Evolutionary conservation across 1,140 invertebrate species (phyloP).

Genomic region (Cardiocondyla obscurior): DNA sequence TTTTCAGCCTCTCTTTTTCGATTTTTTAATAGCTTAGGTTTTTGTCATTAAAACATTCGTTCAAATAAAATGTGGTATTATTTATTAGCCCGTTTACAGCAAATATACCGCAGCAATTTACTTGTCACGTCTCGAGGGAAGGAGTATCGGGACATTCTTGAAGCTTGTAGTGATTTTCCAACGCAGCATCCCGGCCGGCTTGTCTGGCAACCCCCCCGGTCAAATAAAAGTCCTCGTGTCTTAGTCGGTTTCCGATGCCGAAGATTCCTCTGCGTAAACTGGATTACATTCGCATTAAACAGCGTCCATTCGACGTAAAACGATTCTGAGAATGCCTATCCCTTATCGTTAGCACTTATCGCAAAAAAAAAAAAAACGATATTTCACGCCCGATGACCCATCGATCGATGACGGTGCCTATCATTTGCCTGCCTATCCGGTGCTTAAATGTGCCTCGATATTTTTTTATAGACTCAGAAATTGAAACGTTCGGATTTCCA

Average conservation of each 20-base stretch:
- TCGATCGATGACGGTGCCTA: background rate
- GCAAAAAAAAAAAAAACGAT: background rate
- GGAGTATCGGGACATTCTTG: conserved; percentile 36
- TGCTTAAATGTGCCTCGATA: background rate
- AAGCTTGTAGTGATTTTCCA: conserved; percentile 6
- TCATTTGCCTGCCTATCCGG: background rate
- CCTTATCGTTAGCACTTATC: background rate
- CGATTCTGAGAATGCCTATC: conserved; percentile 48
- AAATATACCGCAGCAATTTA: background rate
- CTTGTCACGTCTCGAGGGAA: background rate
- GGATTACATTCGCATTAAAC: background rate
- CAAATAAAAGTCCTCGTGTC: conserved; percentile 87
- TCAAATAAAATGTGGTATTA: background rate
- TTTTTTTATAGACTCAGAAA: background rate
- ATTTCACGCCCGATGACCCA: background rate
- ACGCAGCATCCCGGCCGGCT: conserved; percentile 82
- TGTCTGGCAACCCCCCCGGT: conserved; percentile 85
- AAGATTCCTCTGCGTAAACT: conserved; percentile 85
- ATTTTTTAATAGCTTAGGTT: background rate
- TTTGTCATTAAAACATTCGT: background rate
- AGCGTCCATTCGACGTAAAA: conserved; percentile 77
- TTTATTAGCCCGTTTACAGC: background rate
- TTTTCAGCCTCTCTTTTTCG: background rate
- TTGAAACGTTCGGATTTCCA: background rate
- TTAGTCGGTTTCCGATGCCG: conserved; percentile 84